Evolutionary conservation across 2,888 invertebrate genomes (phyloP), one percentile per base, ranked within the genome.

Genomic region (Drosophila setosimentum): DNA sequence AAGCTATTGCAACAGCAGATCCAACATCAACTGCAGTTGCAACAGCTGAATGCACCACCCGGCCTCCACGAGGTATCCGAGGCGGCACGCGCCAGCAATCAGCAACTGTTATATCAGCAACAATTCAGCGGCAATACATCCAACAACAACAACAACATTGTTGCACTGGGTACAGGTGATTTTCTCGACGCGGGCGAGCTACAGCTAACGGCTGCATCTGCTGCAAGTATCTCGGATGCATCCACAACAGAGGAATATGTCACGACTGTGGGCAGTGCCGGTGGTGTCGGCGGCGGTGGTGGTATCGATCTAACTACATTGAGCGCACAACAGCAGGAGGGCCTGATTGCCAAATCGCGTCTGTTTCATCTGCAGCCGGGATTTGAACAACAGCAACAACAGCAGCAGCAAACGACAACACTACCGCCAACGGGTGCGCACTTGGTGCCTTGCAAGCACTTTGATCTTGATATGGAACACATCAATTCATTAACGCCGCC

Each of bases 31-130:
- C 72, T 93, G 30, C 92, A 92, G 88, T 73, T 93, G 40, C 92
- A 92, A 72, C 92, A 93, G 69, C 73, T 93, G 24, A 92, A 91
- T 67, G 93, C 93, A 4, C 93, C 93, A 18, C 93, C 93, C 27
- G 94, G 94, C 37, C 90, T 95, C 63, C 95, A 95, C 83, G 95
- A 95, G 88, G 94, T 95, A 32, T 94, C 95, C 11, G 95, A 95
- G 76, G 94, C 95, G 6, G 94, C 95, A 8, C 93, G 94, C 45
- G 94, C 94, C 67, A 93, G 94, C 40, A 93, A 94, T 63, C 94
- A 95, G 77, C 94, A 94, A 81, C 80, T 92, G 57, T 91, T 93
- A 66, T 93, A 93, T 79, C 93, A 93, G 78, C 93, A 93, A 63
- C 92, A 92, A 77, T 92, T 88, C 48, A 90, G 33, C 48, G 84